phyloP scores from a whole-genome alignment of 2,113 vertebrate species.

The Sapayoa aenigma region DNA sequence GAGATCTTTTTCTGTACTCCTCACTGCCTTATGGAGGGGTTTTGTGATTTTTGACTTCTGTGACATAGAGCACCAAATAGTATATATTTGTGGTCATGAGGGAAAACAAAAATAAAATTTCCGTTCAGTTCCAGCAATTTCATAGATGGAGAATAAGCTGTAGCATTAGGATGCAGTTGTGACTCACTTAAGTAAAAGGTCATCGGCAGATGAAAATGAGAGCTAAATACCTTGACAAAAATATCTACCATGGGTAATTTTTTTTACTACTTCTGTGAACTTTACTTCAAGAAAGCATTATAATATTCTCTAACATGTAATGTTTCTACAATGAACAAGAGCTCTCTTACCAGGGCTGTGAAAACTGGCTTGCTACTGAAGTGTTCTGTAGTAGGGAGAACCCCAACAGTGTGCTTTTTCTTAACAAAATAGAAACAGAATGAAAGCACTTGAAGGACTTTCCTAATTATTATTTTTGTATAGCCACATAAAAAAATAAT shows the following conservation, averaged over 20 bases:
- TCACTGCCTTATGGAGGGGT: not conserved
- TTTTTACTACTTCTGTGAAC: not conserved
- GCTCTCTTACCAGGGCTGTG: not conserved
- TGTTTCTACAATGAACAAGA: not conserved
- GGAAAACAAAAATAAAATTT: slow-evolving; percentile 30
- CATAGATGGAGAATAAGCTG: slow-evolving; percentile 20
- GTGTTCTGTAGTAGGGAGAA: not conserved
- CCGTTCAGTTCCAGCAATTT: slow-evolving; percentile 17
- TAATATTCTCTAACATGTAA: not conserved
- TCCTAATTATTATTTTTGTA: slow-evolving; percentile 6
- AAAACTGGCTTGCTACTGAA: not conserved
- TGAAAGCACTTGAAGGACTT: not conserved
- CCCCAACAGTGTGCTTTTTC: not conserved
- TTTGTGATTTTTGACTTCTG: not conserved
- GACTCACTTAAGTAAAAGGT: slow-evolving; percentile 54
- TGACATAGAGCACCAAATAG: not conserved
- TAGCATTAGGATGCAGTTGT: slow-evolving; percentile 2
- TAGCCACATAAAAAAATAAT: not conserved
- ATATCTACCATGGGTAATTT: not conserved
- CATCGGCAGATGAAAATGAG: slow-evolving; percentile 44
- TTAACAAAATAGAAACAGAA: not conserved
- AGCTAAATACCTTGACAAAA: slow-evolving; percentile 41
- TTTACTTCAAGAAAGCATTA: not conserved
- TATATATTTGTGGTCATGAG: not conserved
- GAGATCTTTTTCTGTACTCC: not conserved